A percentile compares a stretch with the other conserved stretches of the same genome.
These are phyloP conservation scores for Sebastes ruberrimus DNA, from an alignment of 2,797 vertebrate species.

Conservation along the genomic window DNA sequence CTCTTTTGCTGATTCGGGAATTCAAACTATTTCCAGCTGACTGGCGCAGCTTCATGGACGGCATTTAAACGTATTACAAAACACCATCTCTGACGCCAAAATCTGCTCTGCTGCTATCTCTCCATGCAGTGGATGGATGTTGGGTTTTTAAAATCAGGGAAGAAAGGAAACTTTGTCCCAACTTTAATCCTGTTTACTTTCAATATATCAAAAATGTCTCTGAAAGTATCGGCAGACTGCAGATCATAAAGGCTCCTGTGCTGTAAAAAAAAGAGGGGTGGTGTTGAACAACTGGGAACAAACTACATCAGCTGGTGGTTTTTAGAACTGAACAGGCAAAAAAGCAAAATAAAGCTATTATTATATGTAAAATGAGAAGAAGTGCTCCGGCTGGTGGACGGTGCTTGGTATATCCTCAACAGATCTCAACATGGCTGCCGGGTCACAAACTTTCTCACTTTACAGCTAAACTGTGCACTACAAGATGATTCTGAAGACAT, in stretches of 20 bases:
- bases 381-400: no score
- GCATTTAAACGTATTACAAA: not conserved
- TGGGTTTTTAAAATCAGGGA: not conserved
- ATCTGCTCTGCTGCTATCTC: not conserved
- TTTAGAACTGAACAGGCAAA: no score
- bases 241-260: not conserved
- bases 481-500: no score
- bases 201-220: not conserved
- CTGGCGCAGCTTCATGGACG: not conserved
- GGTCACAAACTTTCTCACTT: no score
- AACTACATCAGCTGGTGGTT: no score
- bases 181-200: not conserved
- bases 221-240: no score
- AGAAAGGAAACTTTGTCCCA: not conserved
- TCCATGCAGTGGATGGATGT: not conserved
- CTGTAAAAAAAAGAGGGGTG: not conserved
- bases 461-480: no score
- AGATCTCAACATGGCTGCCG: no score
- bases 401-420: no score
- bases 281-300: no score
- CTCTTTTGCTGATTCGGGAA: not conserved
- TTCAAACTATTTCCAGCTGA: not conserved
- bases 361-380: no score
- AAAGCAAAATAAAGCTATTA: no score
- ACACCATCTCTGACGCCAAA: not conserved